Percentiles rank a stretch among this genome's conserved stretches.
phyloP scores from a whole-genome alignment of 2,113 vertebrate species.

The Conger conger region DNA sequence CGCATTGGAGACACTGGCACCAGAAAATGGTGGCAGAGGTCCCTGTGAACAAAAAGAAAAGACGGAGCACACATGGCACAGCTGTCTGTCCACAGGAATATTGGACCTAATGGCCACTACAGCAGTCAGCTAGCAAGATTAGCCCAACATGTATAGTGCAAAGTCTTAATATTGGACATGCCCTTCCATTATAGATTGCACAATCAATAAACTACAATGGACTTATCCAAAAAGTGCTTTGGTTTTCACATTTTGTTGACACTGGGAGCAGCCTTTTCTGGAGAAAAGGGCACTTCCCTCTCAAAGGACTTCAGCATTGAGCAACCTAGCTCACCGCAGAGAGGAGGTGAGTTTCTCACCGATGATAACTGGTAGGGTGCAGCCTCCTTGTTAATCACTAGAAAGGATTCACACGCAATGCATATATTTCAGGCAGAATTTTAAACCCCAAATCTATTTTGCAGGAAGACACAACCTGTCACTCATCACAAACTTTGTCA shows the following conservation, averaged over 20 bases:
- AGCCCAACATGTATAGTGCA: too few relatives aligned
- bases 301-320: not conserved
- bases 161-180: not conserved
- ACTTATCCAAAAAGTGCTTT: not conserved
- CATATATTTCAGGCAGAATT: too few relatives aligned
- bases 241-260: not conserved
- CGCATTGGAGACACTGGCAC: too few relatives aligned
- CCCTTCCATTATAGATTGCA: not conserved
- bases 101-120: too few relatives aligned
- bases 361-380: not conserved
- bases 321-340: not conserved
- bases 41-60: not conserved
- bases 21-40: not conserved
- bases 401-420: too few relatives aligned
- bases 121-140: too few relatives aligned
- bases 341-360: not conserved
- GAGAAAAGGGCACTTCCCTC: not conserved
- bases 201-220: not conserved
- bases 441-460: too few relatives aligned
- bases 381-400: not conserved
- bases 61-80: not conserved
- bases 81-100: not conserved
- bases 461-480: too few relatives aligned
- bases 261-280: not conserved
- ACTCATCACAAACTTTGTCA: too few relatives aligned